phyloP scores from a whole-genome alignment of 2,113 vertebrate genomes.

The Periophthalmodon schlosseri region DNA sequence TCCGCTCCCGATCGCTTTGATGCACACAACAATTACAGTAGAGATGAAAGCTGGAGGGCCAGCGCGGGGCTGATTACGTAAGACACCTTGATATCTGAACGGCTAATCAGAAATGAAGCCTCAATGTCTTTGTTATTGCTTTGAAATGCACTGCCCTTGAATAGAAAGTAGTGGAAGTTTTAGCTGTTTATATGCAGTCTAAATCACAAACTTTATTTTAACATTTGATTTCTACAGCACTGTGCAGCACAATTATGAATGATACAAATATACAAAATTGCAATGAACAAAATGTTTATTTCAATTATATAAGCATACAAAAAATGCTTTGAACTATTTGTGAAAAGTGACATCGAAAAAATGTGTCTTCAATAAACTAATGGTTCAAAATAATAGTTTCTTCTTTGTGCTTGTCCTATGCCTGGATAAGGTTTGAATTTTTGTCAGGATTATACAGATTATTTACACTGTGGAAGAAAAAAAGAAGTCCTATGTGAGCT shows the following conservation, averaged over 20 bases:
- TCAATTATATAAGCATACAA: neutral
- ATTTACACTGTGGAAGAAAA: neutral
- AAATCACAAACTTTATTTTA: neutral
- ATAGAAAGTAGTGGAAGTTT: constrained; percentile 18
- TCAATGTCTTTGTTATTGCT: constrained; percentile 37
- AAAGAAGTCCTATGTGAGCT: neutral
- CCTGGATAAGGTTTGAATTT: neutral
- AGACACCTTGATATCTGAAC: constrained; percentile 56
- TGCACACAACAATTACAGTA: constrained; percentile 68
- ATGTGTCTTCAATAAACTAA: neutral
- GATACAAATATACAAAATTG: neutral
- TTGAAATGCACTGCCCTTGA: constrained; percentile 18
- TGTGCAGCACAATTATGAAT: neutral
- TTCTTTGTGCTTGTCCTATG: neutral
- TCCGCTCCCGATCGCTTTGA: constrained; percentile 58
- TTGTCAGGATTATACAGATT: neutral
- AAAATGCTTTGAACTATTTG: neutral
- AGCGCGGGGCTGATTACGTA: constrained; percentile 51
- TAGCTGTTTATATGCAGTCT: neutral
- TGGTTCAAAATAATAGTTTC: neutral
- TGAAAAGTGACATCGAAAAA: too few relatives aligned
- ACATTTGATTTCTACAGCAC: neutral
- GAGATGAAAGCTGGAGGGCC: constrained; percentile 58
- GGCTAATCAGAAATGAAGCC: constrained; percentile 57
- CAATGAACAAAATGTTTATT: neutral